Base-by-base conservation (phyloP, 1,140 invertebrate species). In the Hesperophylax magnus region DNA sequence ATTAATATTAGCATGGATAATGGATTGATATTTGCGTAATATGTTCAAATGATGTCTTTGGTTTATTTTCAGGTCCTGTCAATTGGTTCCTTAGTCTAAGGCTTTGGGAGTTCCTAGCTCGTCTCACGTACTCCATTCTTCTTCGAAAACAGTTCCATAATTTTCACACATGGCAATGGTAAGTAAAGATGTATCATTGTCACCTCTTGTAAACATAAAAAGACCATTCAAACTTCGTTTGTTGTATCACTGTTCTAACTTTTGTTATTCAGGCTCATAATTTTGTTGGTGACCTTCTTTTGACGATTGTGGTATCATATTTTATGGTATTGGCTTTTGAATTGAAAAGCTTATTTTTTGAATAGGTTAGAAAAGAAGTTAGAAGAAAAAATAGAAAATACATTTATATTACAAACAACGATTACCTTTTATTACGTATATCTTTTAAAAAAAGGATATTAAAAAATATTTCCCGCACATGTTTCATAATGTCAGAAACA, bases 41-140 rank as follows among this genome's bases (percentile, higher is more conserved):
- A 2, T 27, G 27, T 27, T 27, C 27, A 27, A 27, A 27, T 27
- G 27, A 27, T 27, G n/a, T 69, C 31, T 31, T 90, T 18, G 54
- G n/a, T 5, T 69, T 78, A 58, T 58, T 85, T 86, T 74, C 83
- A 89, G 88, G 91, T 69, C 85, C 88, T 52, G 87, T 91, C 39
- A 89, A 92, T 67, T 88, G 87, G 85, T 87, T 92, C 20, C 84
- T 92, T 5, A 88, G 88, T 7, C 85, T 87, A 5, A 81, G 85
- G 0, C 79, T 91, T 15, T 92, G 90, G 90, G 91, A 91, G 84
- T 82, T 91, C 0, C 85, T 90, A 0, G 87, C 88, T 17, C 86
- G 86, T 39, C 83, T 92, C 4, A 91, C 90, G 0, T 92, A 91
- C 79, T 89, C 87, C 6, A 90, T 22, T 22, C 54, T 56, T 52